Conservation (phyloP, 2,113 vertebrate genomes). For the Apeltes quadracus region DNA sequence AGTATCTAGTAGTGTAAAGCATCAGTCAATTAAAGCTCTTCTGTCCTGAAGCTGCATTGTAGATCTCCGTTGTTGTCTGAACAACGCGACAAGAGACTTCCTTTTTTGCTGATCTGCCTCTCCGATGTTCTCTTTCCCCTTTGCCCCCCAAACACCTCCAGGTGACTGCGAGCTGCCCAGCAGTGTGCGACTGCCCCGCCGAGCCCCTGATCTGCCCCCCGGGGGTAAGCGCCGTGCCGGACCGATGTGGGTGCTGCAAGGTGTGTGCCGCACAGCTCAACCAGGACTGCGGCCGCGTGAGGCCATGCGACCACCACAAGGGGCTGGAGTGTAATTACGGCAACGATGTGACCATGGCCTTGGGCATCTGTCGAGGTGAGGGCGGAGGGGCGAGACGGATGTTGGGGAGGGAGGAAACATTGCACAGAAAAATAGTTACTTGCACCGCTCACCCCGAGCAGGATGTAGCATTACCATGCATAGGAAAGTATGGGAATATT, state of each 20-base stretch:
- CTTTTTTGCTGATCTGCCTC: background rate
- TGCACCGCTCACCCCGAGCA: background rate
- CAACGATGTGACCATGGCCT: slow-evolving; percentile 83
- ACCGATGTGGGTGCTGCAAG: slow-evolving; percentile 91
- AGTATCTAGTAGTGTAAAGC: background rate
- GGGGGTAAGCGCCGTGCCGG: slow-evolving; percentile 86
- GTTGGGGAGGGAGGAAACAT: background rate
- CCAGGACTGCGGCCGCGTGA: slow-evolving; percentile 87
- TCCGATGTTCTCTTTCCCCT: background rate
- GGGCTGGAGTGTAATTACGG: slow-evolving; percentile 96
- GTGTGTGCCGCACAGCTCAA: slow-evolving; percentile 93
- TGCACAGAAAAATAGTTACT: background rate
- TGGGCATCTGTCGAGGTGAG: slow-evolving; percentile 95
- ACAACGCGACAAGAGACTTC: background rate
- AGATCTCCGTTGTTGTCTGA: background rate
- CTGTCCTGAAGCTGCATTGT: background rate
- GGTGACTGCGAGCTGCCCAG: slow-evolving; percentile 80
- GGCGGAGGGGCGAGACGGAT: background rate
- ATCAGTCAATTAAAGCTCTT: background rate
- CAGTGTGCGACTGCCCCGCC: slow-evolving; percentile 84
- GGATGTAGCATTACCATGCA: background rate
- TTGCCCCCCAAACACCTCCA: slow-evolving; percentile 23
- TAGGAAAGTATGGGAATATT: background rate
- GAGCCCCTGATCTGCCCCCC: slow-evolving; percentile 83
- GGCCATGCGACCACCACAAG: slow-evolving; percentile 93